These are phyloP conservation scores for Pipa parva DNA, from an alignment of 2,113 vertebrate species.

Conservation along the genomic window DNA sequence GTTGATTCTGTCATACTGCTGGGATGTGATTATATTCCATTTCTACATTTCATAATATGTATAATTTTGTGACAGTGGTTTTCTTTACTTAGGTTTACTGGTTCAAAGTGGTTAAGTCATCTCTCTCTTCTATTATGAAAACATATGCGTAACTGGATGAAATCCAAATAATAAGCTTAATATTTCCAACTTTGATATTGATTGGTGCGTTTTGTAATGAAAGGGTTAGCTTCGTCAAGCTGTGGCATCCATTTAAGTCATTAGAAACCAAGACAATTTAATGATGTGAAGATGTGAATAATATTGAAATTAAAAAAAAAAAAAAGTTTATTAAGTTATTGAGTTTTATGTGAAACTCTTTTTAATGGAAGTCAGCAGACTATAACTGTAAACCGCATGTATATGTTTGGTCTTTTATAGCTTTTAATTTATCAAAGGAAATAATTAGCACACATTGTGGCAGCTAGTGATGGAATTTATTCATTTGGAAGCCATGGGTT, in stretches of 20 bases:
- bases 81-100: background rate
- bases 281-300: constrained; percentile 51
- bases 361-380: constrained; percentile 60
- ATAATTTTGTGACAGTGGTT: too few relatives aligned
- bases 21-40: too few relatives aligned
- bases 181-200: background rate
- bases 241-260: background rate
- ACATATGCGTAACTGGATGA: background rate
- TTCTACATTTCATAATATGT: too few relatives aligned
- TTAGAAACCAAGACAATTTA: background rate
- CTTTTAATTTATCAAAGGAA: constrained; percentile 83
- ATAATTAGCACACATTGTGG: constrained; percentile 81
- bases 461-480: constrained; percentile 80
- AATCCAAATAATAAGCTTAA: background rate
- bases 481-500: constrained; percentile 78
- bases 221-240: background rate
- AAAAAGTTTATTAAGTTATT: constrained; percentile 53
- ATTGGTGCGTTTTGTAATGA: background rate
- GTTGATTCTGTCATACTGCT: too few relatives aligned
- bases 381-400: constrained; percentile 71
- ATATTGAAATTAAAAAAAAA: constrained; percentile 34
- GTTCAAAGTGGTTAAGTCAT: background rate
- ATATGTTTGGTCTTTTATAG: constrained; percentile 67
- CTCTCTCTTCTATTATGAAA: background rate
- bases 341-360: constrained; percentile 61